Conservation (phyloP, 2,888 invertebrate species). For the Choristoneura rosaceana region DNA sequence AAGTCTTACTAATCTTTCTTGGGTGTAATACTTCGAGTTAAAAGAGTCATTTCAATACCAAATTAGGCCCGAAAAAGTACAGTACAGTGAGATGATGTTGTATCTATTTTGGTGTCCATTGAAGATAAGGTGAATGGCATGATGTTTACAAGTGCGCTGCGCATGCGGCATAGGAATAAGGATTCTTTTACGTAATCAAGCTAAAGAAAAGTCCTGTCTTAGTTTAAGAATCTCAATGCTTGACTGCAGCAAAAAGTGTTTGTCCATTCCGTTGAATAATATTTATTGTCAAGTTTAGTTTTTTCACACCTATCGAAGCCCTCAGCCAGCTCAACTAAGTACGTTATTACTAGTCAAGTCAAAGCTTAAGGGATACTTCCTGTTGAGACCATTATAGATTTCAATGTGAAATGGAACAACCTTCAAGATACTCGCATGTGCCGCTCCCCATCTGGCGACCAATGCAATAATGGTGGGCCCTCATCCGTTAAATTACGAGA, state of each 20-base stretch:
- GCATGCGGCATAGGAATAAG: constrained; percentile 41
- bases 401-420: constrained; percentile 21
- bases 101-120: constrained; percentile 44
- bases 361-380: neutral
- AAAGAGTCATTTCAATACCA: neutral
- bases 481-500: constrained; percentile 81
- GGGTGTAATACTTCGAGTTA: constrained; percentile 4
- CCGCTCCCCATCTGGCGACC: constrained; percentile 53
- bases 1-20: constrained; percentile 6
- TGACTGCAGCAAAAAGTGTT: constrained; percentile 5
- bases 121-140: constrained; percentile 46
- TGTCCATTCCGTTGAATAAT: constrained; percentile 1
- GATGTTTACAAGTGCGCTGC: constrained; percentile 38
- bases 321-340: neutral
- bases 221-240: constrained; percentile 21
- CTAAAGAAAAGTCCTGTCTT: constrained; percentile 15
- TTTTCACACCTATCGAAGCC: neutral
- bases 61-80: neutral
- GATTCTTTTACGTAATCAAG: constrained; percentile 37
- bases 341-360: neutral
- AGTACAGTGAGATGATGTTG: neutral
- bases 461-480: constrained; percentile 71
- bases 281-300: neutral
- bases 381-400: neutral
- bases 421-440: constrained; percentile 5